phyloP scores from a whole-genome alignment of 2,888 invertebrate species.

The Trimorus sp. region DNA sequence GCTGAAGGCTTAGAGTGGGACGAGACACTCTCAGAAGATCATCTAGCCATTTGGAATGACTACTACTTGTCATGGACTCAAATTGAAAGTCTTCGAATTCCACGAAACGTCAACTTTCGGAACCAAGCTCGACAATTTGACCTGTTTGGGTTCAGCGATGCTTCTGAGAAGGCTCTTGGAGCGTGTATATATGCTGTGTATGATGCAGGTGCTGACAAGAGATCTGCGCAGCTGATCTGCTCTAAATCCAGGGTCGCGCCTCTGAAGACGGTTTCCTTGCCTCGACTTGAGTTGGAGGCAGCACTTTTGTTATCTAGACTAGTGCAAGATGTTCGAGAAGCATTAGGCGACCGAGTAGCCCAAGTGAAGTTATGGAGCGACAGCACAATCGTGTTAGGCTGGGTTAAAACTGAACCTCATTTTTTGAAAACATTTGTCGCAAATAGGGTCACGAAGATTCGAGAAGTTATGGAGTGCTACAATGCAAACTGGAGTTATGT shows the following conservation, averaged over 20 bases:
- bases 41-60: not conserved
- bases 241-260: not conserved
- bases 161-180: slow-evolving; percentile 4
- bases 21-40: not conserved
- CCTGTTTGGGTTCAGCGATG: slow-evolving; percentile 10
- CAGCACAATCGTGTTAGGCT: slow-evolving; percentile 1
- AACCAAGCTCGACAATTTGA: not conserved
- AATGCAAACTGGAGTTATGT: slow-evolving; percentile 2
- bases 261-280: not conserved
- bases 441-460: not conserved
- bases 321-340: not conserved
- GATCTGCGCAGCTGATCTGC: not conserved
- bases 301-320: not conserved
- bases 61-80: not conserved
- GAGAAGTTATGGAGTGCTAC: not conserved
- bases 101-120: not conserved
- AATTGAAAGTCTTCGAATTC: not conserved
- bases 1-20: slow-evolving; percentile 35
- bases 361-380: not conserved
- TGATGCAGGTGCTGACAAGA: no score
- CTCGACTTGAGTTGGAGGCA: not conserved
- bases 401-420: not conserved
- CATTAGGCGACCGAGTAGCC: not conserved
- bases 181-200: slow-evolving; percentile 1
- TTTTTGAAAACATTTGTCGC: not conserved